These are phyloP conservation scores for Yasuhikotakia modesta DNA, from an alignment of 2,797 vertebrate species.

Conservation along the genomic window DNA sequence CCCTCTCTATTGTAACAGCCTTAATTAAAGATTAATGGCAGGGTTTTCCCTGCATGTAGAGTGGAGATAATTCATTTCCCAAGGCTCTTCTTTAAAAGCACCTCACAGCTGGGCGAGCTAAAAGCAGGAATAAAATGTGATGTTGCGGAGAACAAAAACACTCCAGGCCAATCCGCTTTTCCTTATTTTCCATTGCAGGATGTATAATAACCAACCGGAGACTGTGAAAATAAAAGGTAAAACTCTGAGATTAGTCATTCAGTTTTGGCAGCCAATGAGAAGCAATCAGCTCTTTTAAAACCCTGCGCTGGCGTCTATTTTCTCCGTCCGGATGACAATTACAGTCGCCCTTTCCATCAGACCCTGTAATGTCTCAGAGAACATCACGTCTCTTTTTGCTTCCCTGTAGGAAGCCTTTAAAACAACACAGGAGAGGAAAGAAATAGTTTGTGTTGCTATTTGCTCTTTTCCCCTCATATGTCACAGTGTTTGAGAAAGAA, in stretches of 20 bases:
- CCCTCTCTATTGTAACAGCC: constrained; percentile 68
- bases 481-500: not conserved
- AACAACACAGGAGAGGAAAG: not conserved
- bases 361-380: constrained; percentile 60
- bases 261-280: constrained; percentile 68
- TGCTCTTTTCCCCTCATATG: not conserved
- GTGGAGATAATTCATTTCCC: constrained; percentile 71
- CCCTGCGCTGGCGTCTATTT: constrained; percentile 26
- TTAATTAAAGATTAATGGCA: constrained; percentile 80
- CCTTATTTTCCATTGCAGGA: constrained; percentile 60
- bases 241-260: constrained; percentile 56
- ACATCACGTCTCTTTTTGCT: constrained; percentile 27
- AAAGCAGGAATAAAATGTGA: constrained; percentile 25
- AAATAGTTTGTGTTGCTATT: constrained; percentile 20
- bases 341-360: constrained; percentile 58
- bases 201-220: constrained; percentile 58
- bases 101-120: constrained; percentile 34
- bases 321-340: constrained; percentile 59
- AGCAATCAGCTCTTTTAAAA: constrained; percentile 64
- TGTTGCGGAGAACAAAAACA: constrained; percentile 63
- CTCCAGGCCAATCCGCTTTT: constrained; percentile 31
- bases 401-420: constrained; percentile 38
- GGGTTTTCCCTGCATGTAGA: constrained; percentile 64
- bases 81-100: constrained; percentile 64
- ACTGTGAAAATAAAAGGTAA: constrained; percentile 27